Evolutionary conservation across 2,113 vertebrate genomes (phyloP), one percentile per base, ranked within the genome.

Genomic region (Varanus komodoensis): DNA sequence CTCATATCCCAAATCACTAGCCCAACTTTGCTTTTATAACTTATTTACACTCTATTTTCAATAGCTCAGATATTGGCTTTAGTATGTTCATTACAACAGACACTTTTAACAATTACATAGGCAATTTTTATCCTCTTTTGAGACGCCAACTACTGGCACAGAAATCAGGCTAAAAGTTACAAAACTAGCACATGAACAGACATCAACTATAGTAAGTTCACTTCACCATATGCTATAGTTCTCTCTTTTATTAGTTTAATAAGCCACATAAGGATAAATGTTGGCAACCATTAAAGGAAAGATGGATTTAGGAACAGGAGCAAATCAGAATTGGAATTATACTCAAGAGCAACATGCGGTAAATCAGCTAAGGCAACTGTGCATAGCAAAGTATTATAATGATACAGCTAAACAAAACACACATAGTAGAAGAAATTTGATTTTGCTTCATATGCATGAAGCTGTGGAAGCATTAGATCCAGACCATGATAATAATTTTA

Each of bases 151-250:
- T 87, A 91, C 92, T 90, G 73, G 89, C 73, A 92, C 75, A 91
- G 89, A 93, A 95, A 96, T 94, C 89, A 96, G 93, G 67, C 93
- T 91, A 91, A 95, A 91, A 94, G 92, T 94, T 93, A 83, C 0
- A 92, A 84, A 0, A 27, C 89, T 90, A 92, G 93, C 92, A 94
- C 44, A 79, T 61, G 86, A 94, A 69, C 80, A 90, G 89, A 0
- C 0, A 84, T 79, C 75, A 50, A 79, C 90, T 90, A 80, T 81
- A 85, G 27, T 52, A 2, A 88, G 77, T 80, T 87, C 0, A 64
- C 88, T 91, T 87, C 0, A 0, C 61, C 84, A 32, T 80, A 77
- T 86, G 14, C 88, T 90, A 93, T 89, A 91, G 88, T 80, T 90
- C 90, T 0, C 0, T 64, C 75, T 71, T 85, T 64, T 75, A 92